Evolutionary conservation across 2,113 vertebrate species (phyloP), one percentile per base, ranked within the genome.

Genomic region (Microtus richardsoni): DNA sequence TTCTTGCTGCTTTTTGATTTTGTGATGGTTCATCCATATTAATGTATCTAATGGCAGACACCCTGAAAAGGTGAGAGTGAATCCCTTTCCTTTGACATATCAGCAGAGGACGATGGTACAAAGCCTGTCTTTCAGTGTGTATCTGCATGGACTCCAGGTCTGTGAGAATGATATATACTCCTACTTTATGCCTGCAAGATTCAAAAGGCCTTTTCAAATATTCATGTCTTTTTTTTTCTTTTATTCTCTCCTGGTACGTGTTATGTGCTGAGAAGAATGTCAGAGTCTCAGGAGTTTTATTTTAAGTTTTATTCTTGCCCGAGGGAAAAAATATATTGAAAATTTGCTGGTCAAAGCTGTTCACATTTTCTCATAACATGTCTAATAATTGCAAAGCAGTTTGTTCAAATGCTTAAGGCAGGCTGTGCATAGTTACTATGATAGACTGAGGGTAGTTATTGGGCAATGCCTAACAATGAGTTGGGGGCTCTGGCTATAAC

Each of bases 201-300:
- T 96, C 97, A 95, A 97, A 97, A 92, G 95, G 96, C 97, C 95
- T 97, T 97, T 97, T 98, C 95, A 98, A 97, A 97, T 98, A 98
- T 97, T 97, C 96, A 97, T 97, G 96, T 96, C 70, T 89, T 87
- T 93, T 62, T 60, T 93, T 62, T 41, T 41, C n/a, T 62, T 96
- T 95, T 95, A 96, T 96, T 97, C 86, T 95, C 89, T 95, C 83
- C 89, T 1, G 4, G 93, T 84, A 89, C 91, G 83, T 92, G 83
- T 96, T 94, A 93, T 80, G 78, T 96, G 96, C 96, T 96, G 95
- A 97, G 96, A 93, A 97, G 96, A 96, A 96, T 97, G 97, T 80
- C 93, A 93, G 7, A 74, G 41, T 79, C 30, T 82, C 24, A 2
- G 71, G 87, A 94, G 92, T 94, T 97, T 87, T 97, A 97, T 97